A percentile compares a stretch with the other conserved stretches of the same genome.
Evolutionary conservation across 2,888 invertebrate species (phyloP).

Genomic region (Caenorhabditis wallacei): DNA sequence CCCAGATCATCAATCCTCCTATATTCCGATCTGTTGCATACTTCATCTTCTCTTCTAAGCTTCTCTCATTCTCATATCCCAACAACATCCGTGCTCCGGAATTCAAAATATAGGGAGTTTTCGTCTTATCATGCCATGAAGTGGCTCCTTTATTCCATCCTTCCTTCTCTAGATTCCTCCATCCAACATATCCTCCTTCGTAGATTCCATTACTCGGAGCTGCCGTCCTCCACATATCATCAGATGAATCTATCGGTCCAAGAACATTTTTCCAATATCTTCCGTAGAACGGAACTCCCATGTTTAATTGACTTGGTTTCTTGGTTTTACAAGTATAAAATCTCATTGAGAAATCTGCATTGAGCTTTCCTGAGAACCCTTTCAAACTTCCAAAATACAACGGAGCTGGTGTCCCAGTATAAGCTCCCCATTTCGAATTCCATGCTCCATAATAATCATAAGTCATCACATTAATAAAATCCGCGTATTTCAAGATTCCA

Average conservation of each 20-base stretch:
- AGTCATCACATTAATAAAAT: conserved; percentile 77
- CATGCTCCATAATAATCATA: conserved; percentile 78
- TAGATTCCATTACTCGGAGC: conserved; percentile 52
- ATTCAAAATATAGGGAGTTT: conserved; percentile 70
- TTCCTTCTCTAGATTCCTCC: conserved; percentile 68
- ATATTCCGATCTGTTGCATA: conserved; percentile 72
- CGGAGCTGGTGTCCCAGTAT: conserved; percentile 76
- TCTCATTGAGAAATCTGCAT: conserved; percentile 72
- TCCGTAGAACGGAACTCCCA: conserved; percentile 66
- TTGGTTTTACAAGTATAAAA: conserved; percentile 70
- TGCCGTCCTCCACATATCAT: conserved; percentile 78
- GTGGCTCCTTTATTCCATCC: conserved; percentile 68
- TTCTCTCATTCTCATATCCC: conserved; percentile 75
- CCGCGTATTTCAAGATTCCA: conserved; percentile 67
- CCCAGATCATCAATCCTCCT: conserved; percentile 81
- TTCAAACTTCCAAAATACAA: conserved; percentile 58
- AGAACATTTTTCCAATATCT: conserved; percentile 75
- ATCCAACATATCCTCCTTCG: conserved; percentile 74
- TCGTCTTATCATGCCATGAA: conserved; percentile 70
- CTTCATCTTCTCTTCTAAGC: conserved; percentile 72
- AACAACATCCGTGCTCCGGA: conserved; percentile 61
- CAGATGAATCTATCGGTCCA: conserved; percentile 69
- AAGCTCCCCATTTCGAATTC: conserved; percentile 74
- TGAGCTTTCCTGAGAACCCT: conserved; percentile 72
- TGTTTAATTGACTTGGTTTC: conserved; percentile 62